Conservation (phyloP, 2,113 vertebrate genomes). For the Regulus satrapa region DNA sequence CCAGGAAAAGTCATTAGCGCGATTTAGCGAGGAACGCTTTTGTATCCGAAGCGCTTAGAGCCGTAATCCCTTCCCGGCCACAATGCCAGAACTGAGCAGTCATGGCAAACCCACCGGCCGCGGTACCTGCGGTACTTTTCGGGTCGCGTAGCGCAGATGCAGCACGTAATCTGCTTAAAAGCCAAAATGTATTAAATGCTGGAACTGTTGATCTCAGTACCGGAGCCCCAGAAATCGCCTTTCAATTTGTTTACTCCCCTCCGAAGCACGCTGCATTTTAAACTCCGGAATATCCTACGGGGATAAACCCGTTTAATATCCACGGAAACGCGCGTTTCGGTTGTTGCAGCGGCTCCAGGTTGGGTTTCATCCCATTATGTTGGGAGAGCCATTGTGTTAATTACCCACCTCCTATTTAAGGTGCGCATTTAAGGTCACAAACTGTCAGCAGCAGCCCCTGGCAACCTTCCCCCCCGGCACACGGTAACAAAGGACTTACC, state of each 20-base stretch:
- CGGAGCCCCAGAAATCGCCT: constrained; percentile 1
- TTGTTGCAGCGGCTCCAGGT: constrained; percentile 18
- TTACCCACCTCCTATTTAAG: neutral
- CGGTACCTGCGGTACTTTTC: constrained; percentile 43
- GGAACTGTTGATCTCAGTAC: neutral
- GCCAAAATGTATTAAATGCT: constrained; percentile 32
- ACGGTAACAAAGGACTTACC: constrained; percentile 73
- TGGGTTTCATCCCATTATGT: constrained; percentile 43
- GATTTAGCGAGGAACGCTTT: neutral
- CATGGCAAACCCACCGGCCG: neutral
- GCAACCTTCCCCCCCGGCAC: neutral
- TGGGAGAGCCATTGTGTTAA: constrained; percentile 53
- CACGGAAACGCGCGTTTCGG: constrained; percentile 56
- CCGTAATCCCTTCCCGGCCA: constrained; percentile 21
- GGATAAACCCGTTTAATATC: constrained; percentile 65
- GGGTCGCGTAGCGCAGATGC: neutral
- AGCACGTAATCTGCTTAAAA: constrained; percentile 46
- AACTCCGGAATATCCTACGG: constrained; percentile 60
- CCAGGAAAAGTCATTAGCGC: neutral
- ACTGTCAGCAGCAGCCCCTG: neutral
- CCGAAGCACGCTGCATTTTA: constrained; percentile 22
- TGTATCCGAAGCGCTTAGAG: neutral
- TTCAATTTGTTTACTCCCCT: constrained; percentile 40
- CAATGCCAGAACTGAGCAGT: neutral
- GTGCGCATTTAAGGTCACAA: neutral